These are phyloP conservation scores for Parelbella ahira DNA, from an alignment of 2,888 invertebrate species.

Conservation along the genomic window DNA sequence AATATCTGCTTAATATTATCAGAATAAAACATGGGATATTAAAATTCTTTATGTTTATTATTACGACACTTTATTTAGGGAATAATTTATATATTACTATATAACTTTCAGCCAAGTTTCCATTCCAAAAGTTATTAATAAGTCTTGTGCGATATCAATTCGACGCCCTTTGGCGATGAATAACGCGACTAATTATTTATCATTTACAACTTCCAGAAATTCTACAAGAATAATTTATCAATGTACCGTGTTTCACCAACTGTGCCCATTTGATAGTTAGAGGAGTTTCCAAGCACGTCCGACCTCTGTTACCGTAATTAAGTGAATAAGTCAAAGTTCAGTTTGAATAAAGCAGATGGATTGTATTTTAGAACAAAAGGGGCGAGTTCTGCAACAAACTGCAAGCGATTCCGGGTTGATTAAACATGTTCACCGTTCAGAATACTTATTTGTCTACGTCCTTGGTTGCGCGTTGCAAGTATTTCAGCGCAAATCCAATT, in stretches of 20 bases:
- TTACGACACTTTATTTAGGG: too few relatives aligned
- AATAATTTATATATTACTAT: too few relatives aligned
- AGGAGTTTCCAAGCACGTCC: slow-evolving; percentile 9
- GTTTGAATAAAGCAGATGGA: slow-evolving; percentile 19
- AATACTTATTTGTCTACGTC: slow-evolving; percentile 19
- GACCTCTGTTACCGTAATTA: slow-evolving; percentile 11
- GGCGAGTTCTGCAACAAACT: slow-evolving; percentile 20
- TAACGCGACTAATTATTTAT: slow-evolving; percentile 1
- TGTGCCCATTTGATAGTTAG: slow-evolving; percentile 8
- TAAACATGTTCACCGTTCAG: slow-evolving; percentile 31
- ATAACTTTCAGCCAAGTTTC: too few relatives aligned
- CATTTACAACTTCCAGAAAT: neutral
- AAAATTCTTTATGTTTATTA: too few relatives aligned
- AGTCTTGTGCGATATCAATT: too few relatives aligned
- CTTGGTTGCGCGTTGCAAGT: slow-evolving; percentile 16
- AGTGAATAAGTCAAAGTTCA: slow-evolving; percentile 23
- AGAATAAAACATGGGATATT: too few relatives aligned
- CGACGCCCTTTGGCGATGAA: too few relatives aligned
- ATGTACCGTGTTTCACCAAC: slow-evolving; percentile 2
- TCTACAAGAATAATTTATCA: slow-evolving; percentile 6
- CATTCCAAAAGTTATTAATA: too few relatives aligned
- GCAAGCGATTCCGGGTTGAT: slow-evolving; percentile 40
- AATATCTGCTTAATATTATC: too few relatives aligned
- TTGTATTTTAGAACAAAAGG: slow-evolving; percentile 18
- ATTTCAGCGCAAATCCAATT: slow-evolving; percentile 17